Evolutionary conservation across 1,140 invertebrate genomes (phyloP).

Genomic region (Acromyrmex echinatior): DNA sequence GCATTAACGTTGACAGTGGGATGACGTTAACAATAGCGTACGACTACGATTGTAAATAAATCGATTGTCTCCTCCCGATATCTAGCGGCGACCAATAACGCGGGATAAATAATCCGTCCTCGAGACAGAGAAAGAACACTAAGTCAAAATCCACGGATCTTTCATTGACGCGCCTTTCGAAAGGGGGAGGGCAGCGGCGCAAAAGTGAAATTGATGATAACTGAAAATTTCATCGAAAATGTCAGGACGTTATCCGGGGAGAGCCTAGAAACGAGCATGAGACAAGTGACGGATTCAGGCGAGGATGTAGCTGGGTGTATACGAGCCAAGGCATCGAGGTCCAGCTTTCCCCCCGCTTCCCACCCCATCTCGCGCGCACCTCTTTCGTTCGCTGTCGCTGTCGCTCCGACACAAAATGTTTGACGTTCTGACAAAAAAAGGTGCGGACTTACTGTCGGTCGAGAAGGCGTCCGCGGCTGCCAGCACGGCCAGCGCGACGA

Average conservation of each 20-base stretch:
- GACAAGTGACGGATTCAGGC: not conserved
- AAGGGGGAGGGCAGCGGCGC: not conserved
- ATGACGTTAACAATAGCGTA: constrained; percentile 5
- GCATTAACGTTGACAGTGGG: not conserved
- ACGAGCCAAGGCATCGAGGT: constrained; percentile 6
- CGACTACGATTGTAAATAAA: constrained; percentile 36
- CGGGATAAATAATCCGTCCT: not conserved
- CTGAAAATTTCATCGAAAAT: not conserved
- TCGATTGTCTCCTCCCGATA: constrained; percentile 10
- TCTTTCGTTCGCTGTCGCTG: no score
- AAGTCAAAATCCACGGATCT: not conserved
- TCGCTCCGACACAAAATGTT: not conserved
- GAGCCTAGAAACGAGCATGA: not conserved
- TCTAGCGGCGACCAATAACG: not conserved
- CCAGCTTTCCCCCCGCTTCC: not conserved
- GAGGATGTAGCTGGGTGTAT: constrained; percentile 6
- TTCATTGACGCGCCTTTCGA: not conserved
- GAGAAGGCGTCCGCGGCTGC: constrained; percentile 63
- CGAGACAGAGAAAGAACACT: not conserved
- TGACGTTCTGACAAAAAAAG: not conserved
- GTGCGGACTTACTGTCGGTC: constrained; percentile 67
- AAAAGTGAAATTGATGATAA: not conserved
- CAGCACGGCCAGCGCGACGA: constrained; percentile 58
- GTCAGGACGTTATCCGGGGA: not conserved
- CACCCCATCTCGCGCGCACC: not conserved